Evolutionary conservation across 2,113 vertebrate genomes (phyloP), one percentile per base, ranked within the genome.

Genomic region (Dascyllus trimaculatus): DNA sequence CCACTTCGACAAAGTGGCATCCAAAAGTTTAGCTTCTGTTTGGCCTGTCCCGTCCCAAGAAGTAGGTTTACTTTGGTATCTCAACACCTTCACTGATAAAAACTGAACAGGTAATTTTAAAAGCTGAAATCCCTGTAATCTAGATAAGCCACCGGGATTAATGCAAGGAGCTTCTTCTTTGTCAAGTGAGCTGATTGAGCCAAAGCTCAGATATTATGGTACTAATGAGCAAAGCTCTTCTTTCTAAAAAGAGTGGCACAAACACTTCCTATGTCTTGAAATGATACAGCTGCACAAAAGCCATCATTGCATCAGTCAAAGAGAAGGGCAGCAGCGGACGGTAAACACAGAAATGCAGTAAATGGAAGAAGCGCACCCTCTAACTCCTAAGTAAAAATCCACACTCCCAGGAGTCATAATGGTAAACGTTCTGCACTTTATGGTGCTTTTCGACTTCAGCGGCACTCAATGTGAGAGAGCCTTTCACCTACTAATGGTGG

Each of bases 161-260:
- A 22, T 54, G n/a, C 9, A 58, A 43, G 45, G 15, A 74, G 71
- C 32, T 3, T 59, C n/a, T 14, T 65, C 25, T 45, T 70, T 53
- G 52, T 35, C 11, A 61, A 58, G 29, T 52, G n/a, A 40, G 59
- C 40, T 57, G 60, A 49, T 19, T 49, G 68, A 66, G 56, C 54
- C 24, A 24, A 73, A 63, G 49, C 40, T 52, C n/a, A 46, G 40
- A 64, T 75, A 35, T 75, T 75, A 48, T 24, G 13, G 51, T 56
- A 46, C 32, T 75, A 64, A 63, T 64, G 21, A 35, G 63, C 43
- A 68, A 32, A 68, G 48, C 53, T 75, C 5, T 43, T 22, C 51
- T 29, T 18, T 18, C 43, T 59, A 48, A 53, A 67, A 45, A 25
- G 35, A 65, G 65, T 25, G 11, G 29, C 49, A 58, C 32, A 46